Percentiles rank a stretch among this genome's conserved stretches.
phyloP scores from a whole-genome alignment of 2,797 vertebrate species.

The Avahi laniger region DNA sequence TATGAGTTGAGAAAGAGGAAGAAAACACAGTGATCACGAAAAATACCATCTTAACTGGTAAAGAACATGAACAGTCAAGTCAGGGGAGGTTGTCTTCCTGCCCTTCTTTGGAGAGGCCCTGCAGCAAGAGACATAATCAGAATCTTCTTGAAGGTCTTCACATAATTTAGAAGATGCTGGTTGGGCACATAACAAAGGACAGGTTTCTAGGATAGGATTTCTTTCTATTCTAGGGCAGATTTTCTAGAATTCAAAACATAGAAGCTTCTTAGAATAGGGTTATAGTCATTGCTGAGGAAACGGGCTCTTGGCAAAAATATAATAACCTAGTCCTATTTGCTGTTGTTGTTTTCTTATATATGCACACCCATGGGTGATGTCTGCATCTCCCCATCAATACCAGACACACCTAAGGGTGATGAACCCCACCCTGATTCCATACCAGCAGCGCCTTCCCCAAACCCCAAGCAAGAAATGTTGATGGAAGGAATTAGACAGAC shows the following conservation, averaged over 20 bases:
- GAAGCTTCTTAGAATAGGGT: not conserved
- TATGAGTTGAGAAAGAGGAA: not conserved
- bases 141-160: not conserved
- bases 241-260: slow-evolving; percentile 24
- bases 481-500: not conserved
- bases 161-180: not conserved
- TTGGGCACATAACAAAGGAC: not conserved
- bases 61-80: not conserved
- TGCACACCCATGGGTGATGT: not conserved
- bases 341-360: not conserved
- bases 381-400: not conserved
- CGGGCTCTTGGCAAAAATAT: not conserved
- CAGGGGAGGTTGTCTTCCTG: not conserved
- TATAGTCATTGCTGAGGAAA: not conserved
- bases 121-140: not conserved
- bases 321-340: not conserved
- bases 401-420: not conserved
- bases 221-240: not conserved
- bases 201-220: not conserved
- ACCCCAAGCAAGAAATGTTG: not conserved
- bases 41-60: not conserved
- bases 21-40: not conserved
- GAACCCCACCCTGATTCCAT: not conserved
- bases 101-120: not conserved
- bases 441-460: not conserved